Percentiles rank a stretch among this genome's conserved stretches.
Evolutionary conservation across 2,113 vertebrate species (phyloP).

Genomic region (rat (Rattus norvegicus)): DNA sequence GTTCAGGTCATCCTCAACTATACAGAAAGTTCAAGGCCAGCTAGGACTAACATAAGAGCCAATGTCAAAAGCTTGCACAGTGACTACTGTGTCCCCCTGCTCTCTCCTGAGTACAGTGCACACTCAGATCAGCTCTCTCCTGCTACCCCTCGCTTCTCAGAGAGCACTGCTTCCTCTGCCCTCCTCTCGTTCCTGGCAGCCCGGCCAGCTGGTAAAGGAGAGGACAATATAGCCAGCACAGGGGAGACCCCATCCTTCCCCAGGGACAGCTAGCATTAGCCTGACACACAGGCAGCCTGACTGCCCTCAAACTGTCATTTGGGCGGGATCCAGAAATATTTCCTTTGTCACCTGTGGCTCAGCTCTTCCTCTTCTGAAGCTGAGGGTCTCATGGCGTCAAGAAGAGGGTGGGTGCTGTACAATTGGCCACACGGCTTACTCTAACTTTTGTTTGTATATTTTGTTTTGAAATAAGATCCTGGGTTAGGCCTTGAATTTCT

Average conservation of each 20-base stretch:
- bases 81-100: rapidly evolving
- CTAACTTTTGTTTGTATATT: neutral
- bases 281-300: neutral
- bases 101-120: neutral
- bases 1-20: neutral
- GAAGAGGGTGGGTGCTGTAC: neutral
- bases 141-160: slow-evolving; percentile 35
- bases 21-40: neutral
- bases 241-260: slow-evolving; percentile 31
- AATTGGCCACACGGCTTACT: neutral
- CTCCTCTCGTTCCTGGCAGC: slow-evolving; percentile 15
- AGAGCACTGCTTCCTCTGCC: slow-evolving; percentile 39
- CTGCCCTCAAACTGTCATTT: neutral
- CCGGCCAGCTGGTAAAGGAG: slow-evolving; percentile 30
- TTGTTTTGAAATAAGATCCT: neutral
- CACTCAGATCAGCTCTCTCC: neutral
- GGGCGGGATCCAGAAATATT: neutral
- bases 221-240: neutral
- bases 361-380: neutral
- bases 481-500: neutral
- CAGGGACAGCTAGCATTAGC: slow-evolving; percentile 22
- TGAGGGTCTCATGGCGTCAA: neutral
- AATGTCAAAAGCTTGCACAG: neutral
- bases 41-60: neutral
- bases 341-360: neutral